Base-by-base conservation (phyloP, 2,888 invertebrate genomes). In the Ferdinandea cuprea region DNA sequence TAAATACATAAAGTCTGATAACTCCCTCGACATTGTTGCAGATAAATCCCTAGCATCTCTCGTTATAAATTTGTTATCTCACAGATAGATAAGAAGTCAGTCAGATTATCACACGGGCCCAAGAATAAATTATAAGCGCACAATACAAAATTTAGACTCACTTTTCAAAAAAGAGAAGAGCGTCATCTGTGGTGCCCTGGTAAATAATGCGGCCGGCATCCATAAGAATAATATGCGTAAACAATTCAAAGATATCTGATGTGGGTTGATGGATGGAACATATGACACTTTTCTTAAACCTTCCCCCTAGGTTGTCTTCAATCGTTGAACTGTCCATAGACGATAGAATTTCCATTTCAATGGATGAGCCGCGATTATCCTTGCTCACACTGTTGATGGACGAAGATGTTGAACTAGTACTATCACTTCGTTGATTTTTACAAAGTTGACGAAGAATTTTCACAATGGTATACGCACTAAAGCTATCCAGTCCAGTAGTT, bases 201-300 rank as follows among this genome's bases (percentile, higher is more conserved):
- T 94, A 96, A 1, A 96, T 95, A 17, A 96, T 93, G 84, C 94
- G 92, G 0, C 98, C 98, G 68, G 93, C 94, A 2, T 96, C 94
- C 87, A 98, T 91, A 8, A 98, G 91, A 30, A 96, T 92, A 6
- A 96, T 93, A 87, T 95, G 93, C 79, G 97, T 95, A 91, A 98
- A 98, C 86, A 95, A 91, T 86, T 96, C 95, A 87, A 96, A 96
- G 44, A 96, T 93, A 85, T 97, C 96, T 0, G 97, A 97, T 2
- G 96, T 95, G 0, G 98, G 98, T 89, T 98, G 98, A 90, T 98
- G 98, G 52, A 98, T 95, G 0, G 97, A 96, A 87, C 96, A 95
- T 61, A 98, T 92, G 35, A 97, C 95, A 19, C 96, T 93, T 91
- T 96, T 96, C 71, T 87, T 87, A 21, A 86, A 87, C 1, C 63